Evolutionary conservation across 1,140 invertebrate species (phyloP).

Genomic region (Hydropsyche tenuis): DNA sequence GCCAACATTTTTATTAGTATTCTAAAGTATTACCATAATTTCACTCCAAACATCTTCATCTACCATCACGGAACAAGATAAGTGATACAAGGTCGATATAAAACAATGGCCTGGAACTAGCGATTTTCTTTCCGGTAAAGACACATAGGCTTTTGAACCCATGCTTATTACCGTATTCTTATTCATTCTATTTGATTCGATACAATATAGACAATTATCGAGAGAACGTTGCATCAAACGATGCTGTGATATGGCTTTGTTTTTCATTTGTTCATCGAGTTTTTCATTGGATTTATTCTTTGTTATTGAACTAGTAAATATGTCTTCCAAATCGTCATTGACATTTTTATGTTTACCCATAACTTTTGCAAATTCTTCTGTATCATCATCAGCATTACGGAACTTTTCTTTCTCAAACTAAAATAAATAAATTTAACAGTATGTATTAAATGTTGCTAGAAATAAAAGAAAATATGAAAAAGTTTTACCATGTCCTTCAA

Average conservation of each 20-base stretch:
- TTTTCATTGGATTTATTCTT: conserved; percentile 68
- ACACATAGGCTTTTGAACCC: conserved; percentile 82
- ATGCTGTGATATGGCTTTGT: conserved; percentile 77
- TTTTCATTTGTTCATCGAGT: conserved; percentile 68
- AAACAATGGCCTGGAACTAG: conserved; percentile 88
- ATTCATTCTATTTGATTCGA: conserved; percentile 79
- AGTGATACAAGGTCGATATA: conserved; percentile 85
- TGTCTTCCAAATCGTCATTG: conserved; percentile 85
- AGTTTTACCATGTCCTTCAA: conserved; percentile 80
- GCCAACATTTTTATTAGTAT: too few species aligned
- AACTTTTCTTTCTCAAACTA: conserved; percentile 91
- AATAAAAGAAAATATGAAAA: conserved; percentile 20
- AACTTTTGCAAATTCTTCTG: conserved; percentile 79
- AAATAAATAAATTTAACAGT: conserved; percentile 53
- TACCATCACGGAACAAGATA: conserved; percentile 75
- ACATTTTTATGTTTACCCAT: conserved; percentile 71
- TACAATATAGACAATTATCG: conserved; percentile 83
- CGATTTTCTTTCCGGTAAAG: conserved; percentile 78
- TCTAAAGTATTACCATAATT: conserved; percentile 76
- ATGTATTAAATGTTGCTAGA: conserved; percentile 21
- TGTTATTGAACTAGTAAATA: conserved; percentile 79
- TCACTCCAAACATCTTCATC: conserved; percentile 96
- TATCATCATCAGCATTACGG: conserved; percentile 79
- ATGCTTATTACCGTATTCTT: conserved; percentile 89
- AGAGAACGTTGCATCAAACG: conserved; percentile 71